Conservation (phyloP, 2,797 vertebrate genomes). For the Sebastes trivittatus region DNA sequence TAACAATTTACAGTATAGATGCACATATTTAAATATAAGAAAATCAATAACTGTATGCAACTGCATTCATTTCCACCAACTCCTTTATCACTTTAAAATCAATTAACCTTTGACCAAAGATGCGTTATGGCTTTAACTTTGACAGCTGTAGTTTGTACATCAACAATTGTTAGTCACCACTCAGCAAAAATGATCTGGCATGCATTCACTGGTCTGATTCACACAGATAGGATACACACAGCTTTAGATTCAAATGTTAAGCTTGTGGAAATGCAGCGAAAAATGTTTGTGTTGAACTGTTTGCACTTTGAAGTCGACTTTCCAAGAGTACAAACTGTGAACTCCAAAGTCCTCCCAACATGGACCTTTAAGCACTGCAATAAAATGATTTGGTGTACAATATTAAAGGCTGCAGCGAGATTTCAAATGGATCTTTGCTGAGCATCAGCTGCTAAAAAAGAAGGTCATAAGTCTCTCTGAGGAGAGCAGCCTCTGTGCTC, state of each 20-base stretch:
- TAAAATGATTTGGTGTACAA: conserved; percentile 19
- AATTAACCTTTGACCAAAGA: not conserved
- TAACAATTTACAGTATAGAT: not conserved
- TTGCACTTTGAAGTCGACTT: conserved; percentile 27
- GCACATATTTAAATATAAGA: too few species aligned
- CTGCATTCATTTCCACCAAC: not conserved
- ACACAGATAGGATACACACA: not conserved
- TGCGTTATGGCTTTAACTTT: not conserved
- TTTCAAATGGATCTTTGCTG: conserved; percentile 7
- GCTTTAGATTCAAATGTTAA: not conserved
- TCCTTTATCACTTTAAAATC: not conserved
- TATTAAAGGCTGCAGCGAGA: conserved; percentile 32
- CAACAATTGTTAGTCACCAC: not conserved
- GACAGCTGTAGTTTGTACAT: not conserved
- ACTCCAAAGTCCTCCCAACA: conserved; percentile 5
- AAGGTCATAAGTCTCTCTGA: conserved; percentile 36
- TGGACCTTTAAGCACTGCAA: conserved; percentile 5
- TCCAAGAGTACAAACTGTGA: not conserved
- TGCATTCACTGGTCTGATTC: not conserved
- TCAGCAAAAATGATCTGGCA: not conserved
- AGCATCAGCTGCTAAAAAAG: not conserved
- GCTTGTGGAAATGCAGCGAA: not conserved
- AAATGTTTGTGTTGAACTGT: not conserved
- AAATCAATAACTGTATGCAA: too few species aligned
- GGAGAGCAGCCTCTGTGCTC: conserved; percentile 12